phyloP scores from a whole-genome alignment of 2,888 invertebrate species.

The Tachina lurida region DNA sequence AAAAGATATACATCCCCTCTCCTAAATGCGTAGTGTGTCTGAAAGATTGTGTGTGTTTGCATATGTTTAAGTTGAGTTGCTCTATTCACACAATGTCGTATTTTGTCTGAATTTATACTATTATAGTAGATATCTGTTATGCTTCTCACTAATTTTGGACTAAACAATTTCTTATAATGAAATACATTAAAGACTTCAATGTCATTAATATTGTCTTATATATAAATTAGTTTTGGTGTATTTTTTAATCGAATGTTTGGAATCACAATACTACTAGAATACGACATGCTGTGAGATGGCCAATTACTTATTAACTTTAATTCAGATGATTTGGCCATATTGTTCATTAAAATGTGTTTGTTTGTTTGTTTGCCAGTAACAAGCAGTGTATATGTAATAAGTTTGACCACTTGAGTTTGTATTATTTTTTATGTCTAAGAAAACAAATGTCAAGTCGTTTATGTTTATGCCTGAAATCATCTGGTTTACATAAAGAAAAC shows the following conservation, averaged over 20 bases:
- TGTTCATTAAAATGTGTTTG: not conserved
- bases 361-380: not conserved
- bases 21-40: not conserved
- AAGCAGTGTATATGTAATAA: not conserved
- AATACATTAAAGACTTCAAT: too few relatives aligned
- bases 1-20: conserved; percentile 44
- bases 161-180: too few relatives aligned
- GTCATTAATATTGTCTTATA: too few relatives aligned
- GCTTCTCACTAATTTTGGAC: too few relatives aligned
- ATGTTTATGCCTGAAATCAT: conserved; percentile 67
- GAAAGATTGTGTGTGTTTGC: not conserved
- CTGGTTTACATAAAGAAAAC: conserved; percentile 70
- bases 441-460: conserved; percentile 70
- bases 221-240: too few relatives aligned
- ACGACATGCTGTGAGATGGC: not conserved
- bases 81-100: not conserved
- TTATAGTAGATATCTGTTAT: not conserved
- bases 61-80: not conserved
- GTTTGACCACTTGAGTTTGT: conserved; percentile 55
- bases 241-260: too few relatives aligned
- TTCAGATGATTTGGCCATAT: not conserved
- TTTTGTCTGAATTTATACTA: not conserved
- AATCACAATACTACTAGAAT: not conserved
- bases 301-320: conserved; percentile 11
- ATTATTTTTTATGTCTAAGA: conserved; percentile 58